Evolutionary conservation across 1,140 invertebrate genomes (phyloP), one percentile per base, ranked within the genome.

Genomic region (Bilobella aurantiaca): DNA sequence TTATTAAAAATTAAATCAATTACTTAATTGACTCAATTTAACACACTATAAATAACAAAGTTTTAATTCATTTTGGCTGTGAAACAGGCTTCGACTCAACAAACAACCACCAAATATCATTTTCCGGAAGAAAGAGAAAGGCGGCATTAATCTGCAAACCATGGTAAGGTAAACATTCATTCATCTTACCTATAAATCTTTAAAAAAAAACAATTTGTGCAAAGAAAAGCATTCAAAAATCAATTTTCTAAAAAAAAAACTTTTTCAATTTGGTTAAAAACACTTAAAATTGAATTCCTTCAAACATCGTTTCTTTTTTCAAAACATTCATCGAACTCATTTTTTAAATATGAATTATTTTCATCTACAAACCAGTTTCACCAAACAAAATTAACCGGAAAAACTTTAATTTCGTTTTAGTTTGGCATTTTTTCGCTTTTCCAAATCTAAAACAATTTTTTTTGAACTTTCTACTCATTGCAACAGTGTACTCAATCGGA

Each of bases 111-210:
- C 97, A 46, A 96, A 97, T 77, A 98, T 99, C 77, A 86, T 87
- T 67, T 97, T 96, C 76, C 85, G 92, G 71, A 91, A 86, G 76
- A 99, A 99, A 82, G 96, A 99, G 71, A 99, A 99, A 80, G 97
- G 95, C 71, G 91, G 90, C 75, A 84, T 97, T 31, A 96, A 96
- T 79, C 79, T 96, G n/a, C 92, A 94, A 76, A 81, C 81, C 37
- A 85, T 90, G 82, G 91, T 93, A 77, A 75, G 81, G 64, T 28
- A 30, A 49, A n/a, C n/a, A n/a, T 28, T 62, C 16, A 14, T 12
- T 42, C 5, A n/a, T 30, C 3, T 37, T 62, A 42, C 18, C 8
- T 42, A 12, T 42, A 8, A 8, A 42, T 42, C 18, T 42, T n/a
- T n/a, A n/a, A n/a, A n/a, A n/a, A n/a, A n/a, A n/a, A n/a, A n/a